These are phyloP conservation scores for Hypolimnas misippus DNA, from an alignment of 2,888 invertebrate genomes.

Conservation along the genomic window DNA sequence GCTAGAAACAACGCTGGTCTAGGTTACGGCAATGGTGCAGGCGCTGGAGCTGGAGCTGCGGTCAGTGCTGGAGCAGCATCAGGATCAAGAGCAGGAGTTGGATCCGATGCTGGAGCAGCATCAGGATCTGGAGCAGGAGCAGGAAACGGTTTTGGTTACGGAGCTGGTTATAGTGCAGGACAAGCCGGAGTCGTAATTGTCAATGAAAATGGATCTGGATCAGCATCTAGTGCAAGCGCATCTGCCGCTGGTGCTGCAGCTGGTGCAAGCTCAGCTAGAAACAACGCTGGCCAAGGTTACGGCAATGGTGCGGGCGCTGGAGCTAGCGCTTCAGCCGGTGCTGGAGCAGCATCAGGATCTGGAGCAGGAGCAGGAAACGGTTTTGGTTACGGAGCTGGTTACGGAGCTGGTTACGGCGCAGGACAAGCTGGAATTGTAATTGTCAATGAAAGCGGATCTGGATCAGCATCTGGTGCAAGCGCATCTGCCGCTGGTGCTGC, in stretches of 20 bases:
- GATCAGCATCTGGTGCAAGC: not conserved
- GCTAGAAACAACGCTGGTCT: not conserved
- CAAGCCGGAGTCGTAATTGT: not conserved
- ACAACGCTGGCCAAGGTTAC: not conserved
- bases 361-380: slow-evolving; percentile 16
- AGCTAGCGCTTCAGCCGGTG: not conserved
- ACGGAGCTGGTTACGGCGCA: too few relatives aligned
- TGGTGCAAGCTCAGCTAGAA: not conserved
- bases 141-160: not conserved
- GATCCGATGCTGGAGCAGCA: slow-evolving; percentile 16
- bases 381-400: too few relatives aligned
- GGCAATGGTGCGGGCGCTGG: not conserved
- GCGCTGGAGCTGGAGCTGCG: slow-evolving; percentile 14
- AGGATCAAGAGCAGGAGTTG: not conserved
- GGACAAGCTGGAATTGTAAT: slow-evolving; percentile 19
- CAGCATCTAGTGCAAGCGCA: slow-evolving; percentile 3
- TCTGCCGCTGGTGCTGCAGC: slow-evolving; percentile 17
- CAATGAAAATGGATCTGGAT: not conserved
- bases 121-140: too few relatives aligned
- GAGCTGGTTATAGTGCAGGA: not conserved
- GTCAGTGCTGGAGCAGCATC: not conserved
- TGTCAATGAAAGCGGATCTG: slow-evolving; percentile 33
- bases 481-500: not conserved
- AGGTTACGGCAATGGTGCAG: slow-evolving; percentile 7
- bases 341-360: not conserved